These are phyloP conservation scores for Gyps fulvus DNA, from an alignment of 2,113 vertebrate genomes.

Conservation along the genomic window DNA sequence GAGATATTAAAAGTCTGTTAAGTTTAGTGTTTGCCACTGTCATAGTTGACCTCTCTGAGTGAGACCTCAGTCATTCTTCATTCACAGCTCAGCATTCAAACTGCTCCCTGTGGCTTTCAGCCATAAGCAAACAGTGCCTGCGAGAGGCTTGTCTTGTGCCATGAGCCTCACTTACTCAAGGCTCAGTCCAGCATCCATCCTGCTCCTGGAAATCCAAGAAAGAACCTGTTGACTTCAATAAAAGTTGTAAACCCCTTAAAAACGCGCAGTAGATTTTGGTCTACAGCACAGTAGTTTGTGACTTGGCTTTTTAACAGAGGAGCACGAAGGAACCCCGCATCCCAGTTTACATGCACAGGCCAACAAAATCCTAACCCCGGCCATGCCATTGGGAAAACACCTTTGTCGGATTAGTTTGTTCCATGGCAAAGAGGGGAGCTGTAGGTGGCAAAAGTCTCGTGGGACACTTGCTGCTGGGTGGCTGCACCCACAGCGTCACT, in stretches of 20 bases:
- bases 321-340: rapidly evolving
- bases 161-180: not conserved
- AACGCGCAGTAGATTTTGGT: rapidly evolving
- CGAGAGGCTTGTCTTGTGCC: not conserved
- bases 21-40: not conserved
- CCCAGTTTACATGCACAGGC: rapidly evolving
- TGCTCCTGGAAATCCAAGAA: not conserved
- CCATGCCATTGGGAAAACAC: rapidly evolving
- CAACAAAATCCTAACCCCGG: not conserved
- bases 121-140: not conserved
- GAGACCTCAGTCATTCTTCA: not conserved
- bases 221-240: not conserved
- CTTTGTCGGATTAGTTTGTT: rapidly evolving
- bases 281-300: rapidly evolving
- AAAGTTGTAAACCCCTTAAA: not conserved
- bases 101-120: not conserved
- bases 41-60: not conserved
- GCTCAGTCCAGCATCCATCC: not conserved
- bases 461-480: not conserved
- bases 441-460: rapidly evolving
- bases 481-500: not conserved
- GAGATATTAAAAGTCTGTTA: not conserved
- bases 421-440: not conserved
- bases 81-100: not conserved
- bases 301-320: not conserved